phyloP scores from a whole-genome alignment of 1,140 invertebrate species.

The Nasonia vitripennis region DNA sequence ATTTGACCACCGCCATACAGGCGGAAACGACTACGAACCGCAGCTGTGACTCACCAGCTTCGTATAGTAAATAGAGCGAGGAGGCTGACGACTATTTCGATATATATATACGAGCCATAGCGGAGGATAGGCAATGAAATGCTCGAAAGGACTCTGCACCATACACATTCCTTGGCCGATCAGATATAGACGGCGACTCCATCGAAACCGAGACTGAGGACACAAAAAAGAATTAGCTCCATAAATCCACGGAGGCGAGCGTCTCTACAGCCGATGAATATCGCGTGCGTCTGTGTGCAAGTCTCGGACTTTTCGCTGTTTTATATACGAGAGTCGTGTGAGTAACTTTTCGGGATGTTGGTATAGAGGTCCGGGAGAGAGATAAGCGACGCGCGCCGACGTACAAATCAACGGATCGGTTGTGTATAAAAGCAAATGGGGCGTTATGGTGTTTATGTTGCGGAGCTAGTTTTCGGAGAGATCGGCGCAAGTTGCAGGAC shows the following conservation, averaged over 20 bases:
- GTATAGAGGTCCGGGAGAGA: not conserved
- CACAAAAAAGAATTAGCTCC: constrained; percentile 36
- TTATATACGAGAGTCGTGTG: not conserved
- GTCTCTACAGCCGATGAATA: constrained; percentile 39
- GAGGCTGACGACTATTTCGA: not conserved
- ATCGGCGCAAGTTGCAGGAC: not conserved
- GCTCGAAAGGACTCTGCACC: not conserved
- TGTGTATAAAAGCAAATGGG: constrained; percentile 44
- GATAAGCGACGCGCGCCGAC: constrained; percentile 24
- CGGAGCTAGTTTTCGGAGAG: not conserved
- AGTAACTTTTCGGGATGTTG: not conserved
- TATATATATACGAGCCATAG: not conserved
- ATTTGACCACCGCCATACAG: not conserved
- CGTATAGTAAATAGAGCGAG: not conserved
- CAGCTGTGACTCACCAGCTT: constrained; percentile 10
- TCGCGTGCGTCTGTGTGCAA: not conserved
- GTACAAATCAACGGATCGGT: constrained; percentile 15
- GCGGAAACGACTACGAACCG: not conserved
- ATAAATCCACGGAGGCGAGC: constrained; percentile 20
- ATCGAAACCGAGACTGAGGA: not conserved
- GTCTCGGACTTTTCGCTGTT: not conserved
- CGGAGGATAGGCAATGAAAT: constrained; percentile 25
- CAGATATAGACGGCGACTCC: constrained; percentile 24
- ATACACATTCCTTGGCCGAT: constrained; percentile 10
- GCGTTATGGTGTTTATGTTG: constrained; percentile 40